Conservation (phyloP, 2,113 vertebrate genomes). For the Tragelaphus scriptus region DNA sequence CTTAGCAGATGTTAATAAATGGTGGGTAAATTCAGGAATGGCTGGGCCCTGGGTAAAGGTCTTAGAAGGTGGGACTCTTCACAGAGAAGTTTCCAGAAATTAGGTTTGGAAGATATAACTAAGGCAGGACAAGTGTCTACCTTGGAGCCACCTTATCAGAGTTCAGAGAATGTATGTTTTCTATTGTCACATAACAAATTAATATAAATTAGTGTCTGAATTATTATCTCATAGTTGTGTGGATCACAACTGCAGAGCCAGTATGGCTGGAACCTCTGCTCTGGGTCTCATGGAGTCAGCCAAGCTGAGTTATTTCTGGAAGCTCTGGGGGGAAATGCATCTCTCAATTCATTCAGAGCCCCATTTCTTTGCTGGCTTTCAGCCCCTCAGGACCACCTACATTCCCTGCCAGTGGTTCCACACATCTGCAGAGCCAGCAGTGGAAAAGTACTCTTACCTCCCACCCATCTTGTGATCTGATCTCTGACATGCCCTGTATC, state of each 20-base stretch:
- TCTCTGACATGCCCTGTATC: neutral
- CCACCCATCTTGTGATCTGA: neutral
- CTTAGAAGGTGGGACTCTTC: neutral
- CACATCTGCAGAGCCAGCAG: neutral
- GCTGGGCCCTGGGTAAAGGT: neutral
- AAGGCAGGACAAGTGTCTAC: neutral
- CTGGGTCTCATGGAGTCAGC: neutral
- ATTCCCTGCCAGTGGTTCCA: neutral
- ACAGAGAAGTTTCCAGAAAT: neutral
- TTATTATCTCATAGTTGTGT: neutral
- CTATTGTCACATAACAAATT: neutral
- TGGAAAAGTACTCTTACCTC: neutral
- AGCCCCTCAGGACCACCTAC: neutral
- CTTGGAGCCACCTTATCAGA: neutral
- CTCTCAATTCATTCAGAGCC: neutral
- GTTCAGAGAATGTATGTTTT: neutral
- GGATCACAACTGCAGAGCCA: neutral
- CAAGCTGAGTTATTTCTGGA: neutral
- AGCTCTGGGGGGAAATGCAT: neutral
- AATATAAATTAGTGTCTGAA: neutral
- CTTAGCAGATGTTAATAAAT: neutral
- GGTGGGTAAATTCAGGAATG: neutral
- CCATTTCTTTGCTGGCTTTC: neutral
- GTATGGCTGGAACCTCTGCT: neutral
- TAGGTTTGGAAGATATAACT: neutral